A percentile compares a stretch with the other conserved stretches of the same genome.
Conservation (phyloP, 2,888 invertebrate species). For the Polymixis flavicincta region DNA sequence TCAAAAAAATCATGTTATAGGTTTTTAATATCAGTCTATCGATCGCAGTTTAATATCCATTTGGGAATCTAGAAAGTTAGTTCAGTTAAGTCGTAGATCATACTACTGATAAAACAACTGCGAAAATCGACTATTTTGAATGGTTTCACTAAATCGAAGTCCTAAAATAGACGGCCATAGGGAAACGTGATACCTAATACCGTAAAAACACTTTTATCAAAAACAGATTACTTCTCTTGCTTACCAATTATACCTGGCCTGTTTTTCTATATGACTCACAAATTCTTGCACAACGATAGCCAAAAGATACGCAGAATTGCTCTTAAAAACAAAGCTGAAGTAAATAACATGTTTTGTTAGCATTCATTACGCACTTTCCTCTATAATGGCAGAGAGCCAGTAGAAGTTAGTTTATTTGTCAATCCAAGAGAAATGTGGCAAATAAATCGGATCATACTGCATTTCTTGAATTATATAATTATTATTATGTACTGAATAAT, state of each 20-base stretch:
- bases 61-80: not conserved
- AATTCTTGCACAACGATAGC: conserved; percentile 32
- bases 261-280: conserved; percentile 41
- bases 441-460: not conserved
- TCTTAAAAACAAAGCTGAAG: conserved; percentile 36
- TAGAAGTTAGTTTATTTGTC: conserved; percentile 27
- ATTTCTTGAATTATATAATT: conserved; percentile 21
- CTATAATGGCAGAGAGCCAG: conserved; percentile 44
- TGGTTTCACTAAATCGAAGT: not conserved
- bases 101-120: not conserved
- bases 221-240: conserved; percentile 17
- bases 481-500: not conserved
- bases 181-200: not conserved
- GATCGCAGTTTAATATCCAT: not conserved
- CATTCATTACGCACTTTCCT: conserved; percentile 31
- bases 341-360: conserved; percentile 50
- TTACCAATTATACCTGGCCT: conserved; percentile 25
- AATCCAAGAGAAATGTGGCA: conserved; percentile 40
- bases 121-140: not conserved
- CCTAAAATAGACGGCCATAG: not conserved
- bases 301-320: conserved; percentile 18
- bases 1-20: not conserved
- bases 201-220: conserved; percentile 13
- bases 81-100: not conserved
- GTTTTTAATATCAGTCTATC: not conserved